Evolutionary conservation across 1,140 invertebrate species (phyloP).

Genomic region (Phocides pigmalion): DNA sequence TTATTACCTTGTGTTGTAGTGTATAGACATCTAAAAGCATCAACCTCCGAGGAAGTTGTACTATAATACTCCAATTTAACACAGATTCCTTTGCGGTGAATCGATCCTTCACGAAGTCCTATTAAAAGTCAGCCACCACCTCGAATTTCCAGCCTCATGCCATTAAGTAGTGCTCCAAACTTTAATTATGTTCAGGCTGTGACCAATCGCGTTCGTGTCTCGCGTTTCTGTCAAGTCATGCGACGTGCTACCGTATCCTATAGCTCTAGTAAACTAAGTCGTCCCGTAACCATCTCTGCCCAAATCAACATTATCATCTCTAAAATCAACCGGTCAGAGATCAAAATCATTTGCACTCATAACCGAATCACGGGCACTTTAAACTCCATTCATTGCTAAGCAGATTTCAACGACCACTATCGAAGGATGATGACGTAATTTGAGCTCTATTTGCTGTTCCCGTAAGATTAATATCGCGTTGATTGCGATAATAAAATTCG

Average conservation of each 20-base stretch:
- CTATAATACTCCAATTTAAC: constrained; percentile 62
- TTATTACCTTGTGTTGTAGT: constrained; percentile 1
- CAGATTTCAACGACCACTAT: constrained; percentile 56
- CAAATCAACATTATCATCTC: constrained; percentile 46
- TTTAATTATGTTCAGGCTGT: constrained; percentile 83
- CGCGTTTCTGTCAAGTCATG: constrained; percentile 78
- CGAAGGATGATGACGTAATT: constrained; percentile 57
- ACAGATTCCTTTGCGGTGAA: constrained; percentile 69
- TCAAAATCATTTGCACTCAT: constrained; percentile 49
- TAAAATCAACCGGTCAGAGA: constrained; percentile 54
- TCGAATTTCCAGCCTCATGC: constrained; percentile 80
- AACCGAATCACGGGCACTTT: constrained; percentile 44
- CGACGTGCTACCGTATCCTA: constrained; percentile 81
- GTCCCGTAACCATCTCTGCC: constrained; percentile 36
- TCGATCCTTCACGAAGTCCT: constrained; percentile 79
- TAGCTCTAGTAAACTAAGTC: constrained; percentile 53
- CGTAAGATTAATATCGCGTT: constrained; percentile 57
- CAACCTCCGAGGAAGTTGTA: constrained; percentile 40
- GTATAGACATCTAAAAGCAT: neutral
- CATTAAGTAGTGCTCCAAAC: constrained; percentile 81
- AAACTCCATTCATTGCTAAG: constrained; percentile 62
- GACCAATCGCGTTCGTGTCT: constrained; percentile 82
- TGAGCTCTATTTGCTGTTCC: constrained; percentile 62
- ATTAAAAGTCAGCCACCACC: constrained; percentile 82
- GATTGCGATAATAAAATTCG: constrained; percentile 53